Evolutionary conservation across 2,888 invertebrate species (phyloP), one percentile per base, ranked within the genome.

Genomic region (Drosophila melanosoma): DNA sequence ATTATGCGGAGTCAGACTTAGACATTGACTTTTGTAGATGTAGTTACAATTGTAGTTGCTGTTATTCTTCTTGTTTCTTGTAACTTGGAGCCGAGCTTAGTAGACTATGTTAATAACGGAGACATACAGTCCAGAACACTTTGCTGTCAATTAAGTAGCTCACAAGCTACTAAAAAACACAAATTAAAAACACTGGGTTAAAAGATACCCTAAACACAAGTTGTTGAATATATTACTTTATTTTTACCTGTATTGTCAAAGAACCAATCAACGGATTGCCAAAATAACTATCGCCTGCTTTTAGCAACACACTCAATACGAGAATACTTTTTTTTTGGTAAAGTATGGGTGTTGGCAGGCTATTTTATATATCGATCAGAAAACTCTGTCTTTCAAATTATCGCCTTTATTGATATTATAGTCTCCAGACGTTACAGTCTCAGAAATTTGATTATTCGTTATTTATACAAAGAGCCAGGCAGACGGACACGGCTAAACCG

Each of bases 61-160:
- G 48, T 53, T 58, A 69, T 65, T 53, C 56, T 51, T 53, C 58
- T 49, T 67, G 45, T 51, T 68, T 63, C 71, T 83, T 86, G 82
- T 26, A 88, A 76, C 88, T 83, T 82, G 74, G 32, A 59, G 73
- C 63, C 59, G 76, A 88, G 81, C 86, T 86, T 81, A 82, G 74
- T 69, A 61, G 58, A 17, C 17, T 32, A n/a, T 8, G 45, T 45
- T 45, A 45, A 45, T 3, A 29, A 45, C 29, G 38, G 12, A 26
- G 48, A 26, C 52, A 48, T 29, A 56, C 58, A 58, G 49, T 67
- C 59, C 12, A 42, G 36, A 52, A 45, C 72, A 61, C 69, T 79
- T 83, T 71, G 59, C 77, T 82, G 76, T 79, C 87, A 89, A 89
- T 87, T 83, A 87, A 74, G 75, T 80, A 63, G 57, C 69, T 26